Evolutionary conservation across 2,113 vertebrate genomes (phyloP).

Genomic region (Rhea americana): DNA sequence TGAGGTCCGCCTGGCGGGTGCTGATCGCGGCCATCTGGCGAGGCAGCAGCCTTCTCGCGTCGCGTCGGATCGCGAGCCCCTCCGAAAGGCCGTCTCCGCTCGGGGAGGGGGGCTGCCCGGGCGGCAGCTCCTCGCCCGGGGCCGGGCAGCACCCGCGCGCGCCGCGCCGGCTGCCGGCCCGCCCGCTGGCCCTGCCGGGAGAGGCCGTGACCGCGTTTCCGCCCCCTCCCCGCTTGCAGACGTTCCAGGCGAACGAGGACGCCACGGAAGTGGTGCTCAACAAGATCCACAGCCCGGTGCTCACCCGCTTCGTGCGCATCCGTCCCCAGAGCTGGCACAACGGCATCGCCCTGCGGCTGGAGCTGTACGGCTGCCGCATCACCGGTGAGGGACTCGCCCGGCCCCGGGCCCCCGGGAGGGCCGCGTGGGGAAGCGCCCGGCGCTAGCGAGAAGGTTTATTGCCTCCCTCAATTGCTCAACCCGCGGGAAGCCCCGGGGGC

Average conservation of each 20-base stretch:
- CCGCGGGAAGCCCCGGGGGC: fast-evolving
- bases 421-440: neutral
- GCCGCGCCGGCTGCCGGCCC: neutral
- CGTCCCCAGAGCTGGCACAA: conserved; percentile 92
- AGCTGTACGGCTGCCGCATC: conserved; percentile 95
- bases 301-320: conserved; percentile 91
- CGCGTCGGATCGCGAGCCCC: conserved; percentile 50
- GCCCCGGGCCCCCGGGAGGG: neutral
- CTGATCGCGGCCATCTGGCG: conserved; percentile 79
- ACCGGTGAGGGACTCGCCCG: conserved; percentile 80
- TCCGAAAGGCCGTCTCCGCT: conserved; percentile 46
- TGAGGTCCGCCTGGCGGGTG: conserved; percentile 74
- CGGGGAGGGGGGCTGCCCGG: conserved; percentile 23
- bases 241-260: conserved; percentile 91
- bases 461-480: neutral
- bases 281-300: conserved; percentile 89
- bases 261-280: conserved; percentile 93
- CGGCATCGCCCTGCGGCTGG: conserved; percentile 91
- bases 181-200: neutral
- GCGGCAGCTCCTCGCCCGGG: neutral
- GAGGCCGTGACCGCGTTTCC: neutral
- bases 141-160: neutral
- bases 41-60: conserved; percentile 52
- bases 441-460: neutral
- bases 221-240: conserved; percentile 64